A percentile compares a stretch with the other conserved stretches of the same genome.
These are phyloP conservation scores for Cyclargus thomasi DNA, from an alignment of 1,140 invertebrate genomes.

Conservation along the genomic window DNA sequence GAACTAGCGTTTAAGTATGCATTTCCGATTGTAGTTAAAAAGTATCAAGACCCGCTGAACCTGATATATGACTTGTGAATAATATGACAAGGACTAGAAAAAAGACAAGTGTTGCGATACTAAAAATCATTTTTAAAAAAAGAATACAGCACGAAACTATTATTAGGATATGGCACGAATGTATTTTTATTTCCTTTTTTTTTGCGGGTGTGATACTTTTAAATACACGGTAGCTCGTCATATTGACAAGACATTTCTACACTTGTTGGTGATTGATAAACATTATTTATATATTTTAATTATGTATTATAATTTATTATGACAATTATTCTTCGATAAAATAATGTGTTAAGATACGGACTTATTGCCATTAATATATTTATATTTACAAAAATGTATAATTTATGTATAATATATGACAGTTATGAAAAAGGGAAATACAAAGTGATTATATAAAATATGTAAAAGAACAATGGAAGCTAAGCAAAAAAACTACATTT, in stretches of 20 bases:
- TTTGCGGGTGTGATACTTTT: neutral
- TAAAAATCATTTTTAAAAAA: neutral
- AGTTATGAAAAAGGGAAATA: neutral
- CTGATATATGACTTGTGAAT: neutral
- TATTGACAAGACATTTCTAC: neutral
- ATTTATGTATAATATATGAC: neutral
- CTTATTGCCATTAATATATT: too few species aligned
- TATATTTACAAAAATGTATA: too few species aligned
- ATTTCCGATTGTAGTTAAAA: neutral
- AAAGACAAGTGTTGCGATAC: neutral
- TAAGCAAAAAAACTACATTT: neutral
- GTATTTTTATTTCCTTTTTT: neutral
- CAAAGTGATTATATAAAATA: neutral
- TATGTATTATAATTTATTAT: neutral
- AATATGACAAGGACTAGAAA: too few species aligned
- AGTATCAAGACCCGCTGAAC: neutral
- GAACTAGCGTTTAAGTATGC: constrained; percentile 6
- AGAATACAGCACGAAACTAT: too few species aligned
- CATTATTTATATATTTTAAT: neutral
- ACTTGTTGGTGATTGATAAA: neutral
- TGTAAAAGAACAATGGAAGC: too few species aligned
- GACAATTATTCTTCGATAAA: neutral
- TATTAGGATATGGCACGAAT: too few species aligned
- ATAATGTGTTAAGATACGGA: neutral
- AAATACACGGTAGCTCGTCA: neutral